phyloP scores from a whole-genome alignment of 1,140 invertebrate genomes.

The Diorhabda elongata region DNA sequence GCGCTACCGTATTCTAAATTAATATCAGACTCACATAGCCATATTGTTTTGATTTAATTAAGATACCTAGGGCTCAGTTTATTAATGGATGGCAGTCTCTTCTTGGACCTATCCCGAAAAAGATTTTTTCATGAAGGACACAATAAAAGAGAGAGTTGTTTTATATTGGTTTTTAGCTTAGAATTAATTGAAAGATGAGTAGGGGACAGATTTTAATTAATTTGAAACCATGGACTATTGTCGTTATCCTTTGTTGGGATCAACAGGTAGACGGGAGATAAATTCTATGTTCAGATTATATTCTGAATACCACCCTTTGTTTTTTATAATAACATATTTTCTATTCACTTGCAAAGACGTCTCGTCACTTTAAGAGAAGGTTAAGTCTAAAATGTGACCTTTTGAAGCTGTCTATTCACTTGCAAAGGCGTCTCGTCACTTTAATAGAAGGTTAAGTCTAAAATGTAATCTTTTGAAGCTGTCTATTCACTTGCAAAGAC shows the following conservation, averaged over 20 bases:
- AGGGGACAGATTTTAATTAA: not conserved
- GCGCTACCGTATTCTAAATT: constrained; percentile 32
- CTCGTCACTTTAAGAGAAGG: too few relatives aligned
- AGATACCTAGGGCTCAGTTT: constrained; percentile 40
- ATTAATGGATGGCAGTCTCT: constrained; percentile 31
- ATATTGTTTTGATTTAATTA: constrained; percentile 45
- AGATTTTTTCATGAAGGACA: constrained; percentile 1
- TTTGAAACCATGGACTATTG: not conserved
- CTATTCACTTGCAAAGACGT: too few relatives aligned
- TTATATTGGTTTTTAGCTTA: constrained; percentile 3
- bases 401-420: too few relatives aligned
- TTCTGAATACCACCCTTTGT: too few relatives aligned
- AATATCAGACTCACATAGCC: constrained; percentile 40
- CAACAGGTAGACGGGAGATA: too few relatives aligned
- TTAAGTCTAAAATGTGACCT: too few relatives aligned
- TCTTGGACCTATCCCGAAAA: constrained; percentile 2
- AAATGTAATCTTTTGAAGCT: too few relatives aligned
- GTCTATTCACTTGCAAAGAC: too few relatives aligned
- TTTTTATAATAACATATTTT: too few relatives aligned
- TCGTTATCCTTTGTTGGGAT: not conserved
- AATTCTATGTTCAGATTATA: too few relatives aligned
- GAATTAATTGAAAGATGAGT: constrained; percentile 2
- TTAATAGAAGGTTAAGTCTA: too few relatives aligned
- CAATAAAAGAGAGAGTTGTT: not conserved
- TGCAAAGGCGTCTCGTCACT: too few relatives aligned